phyloP scores from a whole-genome alignment of 2,113 vertebrate species.

The Brachyhypopomus gauderio region DNA sequence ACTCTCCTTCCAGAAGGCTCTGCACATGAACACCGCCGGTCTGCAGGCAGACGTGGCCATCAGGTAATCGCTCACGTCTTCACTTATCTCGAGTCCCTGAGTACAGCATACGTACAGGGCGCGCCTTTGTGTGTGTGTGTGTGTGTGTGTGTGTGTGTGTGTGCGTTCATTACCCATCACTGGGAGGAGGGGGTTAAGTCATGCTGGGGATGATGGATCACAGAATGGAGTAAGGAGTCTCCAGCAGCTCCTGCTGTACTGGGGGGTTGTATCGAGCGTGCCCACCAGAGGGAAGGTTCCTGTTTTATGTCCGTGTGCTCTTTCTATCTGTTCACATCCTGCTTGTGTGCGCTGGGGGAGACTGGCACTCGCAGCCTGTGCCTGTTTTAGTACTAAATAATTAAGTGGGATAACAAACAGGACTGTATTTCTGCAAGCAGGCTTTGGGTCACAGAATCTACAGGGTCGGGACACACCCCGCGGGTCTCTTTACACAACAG shows the following conservation, averaged over 20 bases:
- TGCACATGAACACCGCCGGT: conserved; percentile 86
- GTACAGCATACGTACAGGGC: neutral
- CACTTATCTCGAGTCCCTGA: neutral
- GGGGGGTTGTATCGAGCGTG: conserved; percentile 16
- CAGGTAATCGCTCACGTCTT: conserved; percentile 74
- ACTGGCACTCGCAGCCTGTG: conserved; percentile 26
- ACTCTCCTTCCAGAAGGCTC: conserved; percentile 91
- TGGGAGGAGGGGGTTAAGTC: conserved; percentile 5
- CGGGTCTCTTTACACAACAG: neutral
- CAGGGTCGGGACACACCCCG: neutral
- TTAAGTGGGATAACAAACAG: conserved; percentile 61
- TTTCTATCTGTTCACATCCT: neutral
- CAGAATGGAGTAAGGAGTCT: neutral
- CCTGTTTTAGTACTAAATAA: conserved; percentile 56
- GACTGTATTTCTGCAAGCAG: neutral
- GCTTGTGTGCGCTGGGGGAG: conserved; percentile 25
- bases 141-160: conserved; percentile 34
- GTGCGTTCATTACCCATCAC: conserved; percentile 12
- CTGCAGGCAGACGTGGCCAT: conserved; percentile 86
- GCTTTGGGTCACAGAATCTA: neutral
- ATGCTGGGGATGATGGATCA: conserved; percentile 31
- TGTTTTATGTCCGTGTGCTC: neutral
- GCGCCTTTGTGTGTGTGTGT: conserved; percentile 5
- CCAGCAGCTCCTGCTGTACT: conserved; percentile 3
- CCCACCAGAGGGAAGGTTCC: conserved; percentile 11